phyloP scores from a whole-genome alignment of 2,797 vertebrate genomes.

The Mormyrops attenuatus region DNA sequence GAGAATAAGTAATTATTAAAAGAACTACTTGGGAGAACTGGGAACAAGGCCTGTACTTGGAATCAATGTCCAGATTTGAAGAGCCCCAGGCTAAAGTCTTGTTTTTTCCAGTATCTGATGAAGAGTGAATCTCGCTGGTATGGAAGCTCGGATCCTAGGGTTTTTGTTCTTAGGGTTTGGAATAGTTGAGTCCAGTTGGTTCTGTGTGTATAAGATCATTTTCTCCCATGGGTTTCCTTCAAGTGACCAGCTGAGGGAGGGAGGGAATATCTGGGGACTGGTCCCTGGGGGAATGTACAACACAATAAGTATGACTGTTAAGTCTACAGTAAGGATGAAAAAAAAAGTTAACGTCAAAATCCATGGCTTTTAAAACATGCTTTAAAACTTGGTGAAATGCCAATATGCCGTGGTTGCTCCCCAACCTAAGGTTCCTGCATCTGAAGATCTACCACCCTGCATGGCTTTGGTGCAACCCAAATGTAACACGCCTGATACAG shows the following conservation, averaged over 20 bases:
- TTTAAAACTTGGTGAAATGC: not conserved
- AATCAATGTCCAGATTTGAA: not conserved
- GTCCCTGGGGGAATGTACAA: not conserved
- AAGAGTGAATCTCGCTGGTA: not conserved
- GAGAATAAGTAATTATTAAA: not conserved
- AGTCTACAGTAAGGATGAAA: no score
- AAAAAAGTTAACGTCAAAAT: not conserved
- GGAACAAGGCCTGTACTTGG: not conserved
- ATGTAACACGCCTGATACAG: not conserved
- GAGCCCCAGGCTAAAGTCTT: not conserved
- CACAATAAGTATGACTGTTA: not conserved
- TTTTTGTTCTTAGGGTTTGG: not conserved
- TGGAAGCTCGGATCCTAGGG: not conserved
- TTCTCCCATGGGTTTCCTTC: not conserved
- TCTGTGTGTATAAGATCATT: not conserved
- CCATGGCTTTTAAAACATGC: not conserved
- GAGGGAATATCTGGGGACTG: not conserved
- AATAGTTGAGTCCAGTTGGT: not conserved
- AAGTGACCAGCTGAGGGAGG: not conserved
- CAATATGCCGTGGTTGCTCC: not conserved
- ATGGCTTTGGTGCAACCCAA: not conserved
- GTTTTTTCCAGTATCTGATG: not conserved
- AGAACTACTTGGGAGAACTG: not conserved
- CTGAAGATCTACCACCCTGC: not conserved
- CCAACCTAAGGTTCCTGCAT: not conserved